These are phyloP conservation scores for Cricetomys ansorgei DNA, from an alignment of 2,113 vertebrate genomes.

Conservation along the genomic window DNA sequence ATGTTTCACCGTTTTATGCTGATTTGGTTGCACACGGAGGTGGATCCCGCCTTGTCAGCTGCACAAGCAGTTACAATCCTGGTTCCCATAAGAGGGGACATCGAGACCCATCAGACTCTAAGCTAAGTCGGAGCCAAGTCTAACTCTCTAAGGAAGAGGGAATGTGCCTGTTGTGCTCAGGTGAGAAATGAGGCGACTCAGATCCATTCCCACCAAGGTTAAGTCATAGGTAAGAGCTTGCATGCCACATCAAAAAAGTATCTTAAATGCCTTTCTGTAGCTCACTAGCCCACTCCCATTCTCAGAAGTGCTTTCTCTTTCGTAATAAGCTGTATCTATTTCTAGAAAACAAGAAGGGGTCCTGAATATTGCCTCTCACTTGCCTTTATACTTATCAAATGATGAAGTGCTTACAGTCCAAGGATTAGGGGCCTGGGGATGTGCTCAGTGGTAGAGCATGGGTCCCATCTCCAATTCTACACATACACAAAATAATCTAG, in stretches of 20 bases:
- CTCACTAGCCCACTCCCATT: not conserved
- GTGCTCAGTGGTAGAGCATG: not conserved
- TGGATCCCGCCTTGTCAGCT: not conserved
- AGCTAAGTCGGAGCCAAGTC: too few relatives aligned
- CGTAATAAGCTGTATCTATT: not conserved
- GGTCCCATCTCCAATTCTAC: too few relatives aligned
- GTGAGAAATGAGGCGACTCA: not conserved
- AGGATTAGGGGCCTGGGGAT: not conserved
- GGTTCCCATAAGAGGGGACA: not conserved
- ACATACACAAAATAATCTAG: not conserved
- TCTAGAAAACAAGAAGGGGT: not conserved
- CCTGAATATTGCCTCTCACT: rapidly evolving
- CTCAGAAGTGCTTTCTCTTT: not conserved
- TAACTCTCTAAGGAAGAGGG: not conserved
- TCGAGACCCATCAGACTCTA: not conserved
- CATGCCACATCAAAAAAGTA: not conserved
- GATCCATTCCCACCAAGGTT: not conserved
- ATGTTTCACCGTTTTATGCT: not conserved
- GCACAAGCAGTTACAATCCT: too few relatives aligned
- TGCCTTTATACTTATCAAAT: not conserved
- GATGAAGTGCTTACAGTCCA: not conserved
- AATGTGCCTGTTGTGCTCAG: not conserved
- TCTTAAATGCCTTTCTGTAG: not conserved
- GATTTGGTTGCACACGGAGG: not conserved
- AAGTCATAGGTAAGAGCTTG: not conserved